Percentiles rank a stretch among this genome's conserved stretches.
Conservation (phyloP, 2,113 vertebrate genomes). For the Paralichthys olivaceus region DNA sequence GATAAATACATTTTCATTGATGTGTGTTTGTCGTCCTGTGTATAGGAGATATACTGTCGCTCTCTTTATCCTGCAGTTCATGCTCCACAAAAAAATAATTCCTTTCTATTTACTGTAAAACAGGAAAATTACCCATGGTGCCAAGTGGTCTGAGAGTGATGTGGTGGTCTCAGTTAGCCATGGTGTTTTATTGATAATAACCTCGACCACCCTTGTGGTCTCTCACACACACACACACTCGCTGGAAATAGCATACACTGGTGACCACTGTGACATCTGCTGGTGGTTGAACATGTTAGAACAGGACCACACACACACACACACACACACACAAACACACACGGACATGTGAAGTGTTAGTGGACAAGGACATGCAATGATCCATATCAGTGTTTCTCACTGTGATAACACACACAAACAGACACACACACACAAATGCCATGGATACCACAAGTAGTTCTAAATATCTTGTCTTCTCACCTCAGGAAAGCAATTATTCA, state of each 20-base stretch:
- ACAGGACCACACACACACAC: conserved; percentile 72
- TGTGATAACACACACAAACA: conserved; percentile 20
- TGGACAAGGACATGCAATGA: conserved; percentile 28
- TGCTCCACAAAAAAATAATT: too few species aligned
- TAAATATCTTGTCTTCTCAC: conserved; percentile 35
- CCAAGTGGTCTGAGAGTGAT: too few species aligned
- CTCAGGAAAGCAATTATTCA: conserved; percentile 5
- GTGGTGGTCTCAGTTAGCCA: conserved; percentile 47
- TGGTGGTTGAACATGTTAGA: conserved; percentile 54
- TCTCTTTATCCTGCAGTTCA: too few species aligned
- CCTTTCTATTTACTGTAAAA: too few species aligned
- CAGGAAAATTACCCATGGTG: too few species aligned
- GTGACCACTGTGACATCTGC: conserved; percentile 76
- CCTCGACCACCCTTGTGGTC: conserved; percentile 46
- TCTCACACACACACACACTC: conserved; percentile 16
- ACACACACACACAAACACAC: conserved; percentile 7
- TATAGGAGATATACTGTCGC: too few species aligned
- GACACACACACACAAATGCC: conserved; percentile 25
- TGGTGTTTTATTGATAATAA: conserved; percentile 63
- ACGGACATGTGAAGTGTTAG: not conserved
- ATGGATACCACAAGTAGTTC: conserved; percentile 10
- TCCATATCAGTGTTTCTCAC: conserved; percentile 21
- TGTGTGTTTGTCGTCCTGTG: too few species aligned
- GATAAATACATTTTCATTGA: too few species aligned
- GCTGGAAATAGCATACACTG: conserved; percentile 62